Conservation (phyloP, 2,888 invertebrate species). For the Pseudococcus viburni region DNA sequence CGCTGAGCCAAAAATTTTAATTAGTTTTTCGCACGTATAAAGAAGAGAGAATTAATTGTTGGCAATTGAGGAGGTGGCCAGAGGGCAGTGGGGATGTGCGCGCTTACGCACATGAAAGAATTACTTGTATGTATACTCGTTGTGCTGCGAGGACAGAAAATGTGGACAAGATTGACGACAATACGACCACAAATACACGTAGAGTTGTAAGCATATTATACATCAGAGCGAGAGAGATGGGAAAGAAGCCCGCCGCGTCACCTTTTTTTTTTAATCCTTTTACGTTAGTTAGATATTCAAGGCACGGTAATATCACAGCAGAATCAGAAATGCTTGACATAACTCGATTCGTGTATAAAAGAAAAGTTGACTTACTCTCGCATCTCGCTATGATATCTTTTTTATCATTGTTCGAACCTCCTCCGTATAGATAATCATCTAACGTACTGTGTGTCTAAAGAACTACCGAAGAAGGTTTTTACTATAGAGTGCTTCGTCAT, state of each 20-base stretch:
- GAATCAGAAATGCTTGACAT: slow-evolving; percentile 54
- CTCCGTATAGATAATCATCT: slow-evolving; percentile 38
- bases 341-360: slow-evolving; percentile 61
- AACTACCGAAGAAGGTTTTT: slow-evolving; percentile 39
- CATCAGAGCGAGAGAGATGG: neutral
- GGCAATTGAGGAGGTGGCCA: slow-evolving; percentile 15
- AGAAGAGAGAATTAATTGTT: slow-evolving; percentile 48
- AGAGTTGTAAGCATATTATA: neutral
- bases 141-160: slow-evolving; percentile 14
- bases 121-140: neutral
- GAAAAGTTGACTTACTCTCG: slow-evolving; percentile 58
- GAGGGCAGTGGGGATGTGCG: neutral
- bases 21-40: slow-evolving; percentile 58
- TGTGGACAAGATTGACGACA: slow-evolving; percentile 50
- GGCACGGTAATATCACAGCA: slow-evolving; percentile 55
- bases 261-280: slow-evolving; percentile 50
- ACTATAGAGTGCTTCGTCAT: slow-evolving; percentile 43
- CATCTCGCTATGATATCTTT: slow-evolving; percentile 56
- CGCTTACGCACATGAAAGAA: neutral
- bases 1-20: slow-evolving; percentile 48
- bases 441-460: neutral
- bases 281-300: slow-evolving; percentile 58
- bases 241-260: slow-evolving; percentile 28
- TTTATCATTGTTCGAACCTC: slow-evolving; percentile 60
- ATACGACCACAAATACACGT: neutral